phyloP scores from a whole-genome alignment of 2,797 vertebrate species.

The Semotilus atromaculatus region DNA sequence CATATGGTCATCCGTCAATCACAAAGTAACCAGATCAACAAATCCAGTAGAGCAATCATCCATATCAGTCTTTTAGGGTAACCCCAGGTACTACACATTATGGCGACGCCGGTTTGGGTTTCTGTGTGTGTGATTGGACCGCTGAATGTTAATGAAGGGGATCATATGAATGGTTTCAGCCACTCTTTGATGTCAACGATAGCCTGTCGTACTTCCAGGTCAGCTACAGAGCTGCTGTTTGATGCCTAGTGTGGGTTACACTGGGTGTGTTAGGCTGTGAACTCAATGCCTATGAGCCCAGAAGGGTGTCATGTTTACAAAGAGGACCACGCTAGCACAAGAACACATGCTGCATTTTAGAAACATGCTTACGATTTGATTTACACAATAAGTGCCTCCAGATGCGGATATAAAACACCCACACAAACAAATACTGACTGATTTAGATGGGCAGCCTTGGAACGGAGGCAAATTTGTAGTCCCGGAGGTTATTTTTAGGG shows the following conservation, averaged over 20 bases:
- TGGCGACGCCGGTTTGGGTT: slow-evolving; percentile 44
- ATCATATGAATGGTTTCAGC: slow-evolving; percentile 46
- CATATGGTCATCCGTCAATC: too few relatives aligned
- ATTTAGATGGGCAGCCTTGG: slow-evolving; percentile 51
- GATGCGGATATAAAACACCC: slow-evolving; percentile 33
- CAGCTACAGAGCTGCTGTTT: slow-evolving; percentile 56
- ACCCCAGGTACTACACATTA: slow-evolving; percentile 52
- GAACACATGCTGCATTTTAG: slow-evolving; percentile 55
- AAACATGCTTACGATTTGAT: slow-evolving; percentile 1
- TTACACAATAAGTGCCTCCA: background rate
- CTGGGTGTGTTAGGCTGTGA: slow-evolving; percentile 59
- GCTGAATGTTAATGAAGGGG: slow-evolving; percentile 44
- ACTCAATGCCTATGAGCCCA: slow-evolving; percentile 37
- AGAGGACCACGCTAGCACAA: slow-evolving; percentile 28
- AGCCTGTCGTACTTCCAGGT: slow-evolving; percentile 58
- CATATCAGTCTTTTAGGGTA: slow-evolving; percentile 40
- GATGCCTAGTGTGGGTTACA: slow-evolving; percentile 56
- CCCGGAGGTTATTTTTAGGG: slow-evolving; percentile 68
- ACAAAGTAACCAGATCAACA: slow-evolving; percentile 40
- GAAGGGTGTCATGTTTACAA: slow-evolving; percentile 52
- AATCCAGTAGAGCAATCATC: slow-evolving; percentile 26
- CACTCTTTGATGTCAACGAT: slow-evolving; percentile 63
- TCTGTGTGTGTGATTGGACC: slow-evolving; percentile 28
- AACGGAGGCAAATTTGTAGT: slow-evolving; percentile 54
- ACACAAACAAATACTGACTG: slow-evolving; percentile 14